Base-by-base conservation (phyloP, 2,888 invertebrate genomes). In the Orchestes rusci region DNA sequence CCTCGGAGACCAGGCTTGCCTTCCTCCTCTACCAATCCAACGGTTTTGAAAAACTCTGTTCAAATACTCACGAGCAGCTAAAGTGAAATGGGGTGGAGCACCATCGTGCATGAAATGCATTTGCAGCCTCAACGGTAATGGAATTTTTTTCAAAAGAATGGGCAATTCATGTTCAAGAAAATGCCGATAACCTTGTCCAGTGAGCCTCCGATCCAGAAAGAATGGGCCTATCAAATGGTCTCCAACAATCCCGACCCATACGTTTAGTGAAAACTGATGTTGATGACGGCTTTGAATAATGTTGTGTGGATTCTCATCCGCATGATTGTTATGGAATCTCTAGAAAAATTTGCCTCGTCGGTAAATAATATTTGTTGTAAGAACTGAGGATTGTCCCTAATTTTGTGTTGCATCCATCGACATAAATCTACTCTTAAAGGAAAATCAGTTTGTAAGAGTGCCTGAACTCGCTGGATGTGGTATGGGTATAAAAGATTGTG, bases 61-160 rank as follows among this genome's bases (percentile, higher is more conserved):
- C 10, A 37, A 29, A 37, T 23, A 23, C 27, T 29, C 16, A 23
- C 30, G 39, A 20, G 51, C 53, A 44, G 44, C 33, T 23, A 36
- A 16, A 45, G 49, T 45, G 28, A 46, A 57, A 45, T 57, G 53
- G 7, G 54, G 37, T 35, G 54, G 55, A 18, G 52, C 52, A 10
- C 32, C 15, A 31, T 31, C 31, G 59, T 65, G 55, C 67, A 70
- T 43, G 29, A 54, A 49, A 18, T 30, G 46, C 48, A 49, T 49
- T 59, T 64, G 18, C 20, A 18, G 34, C 18, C 36, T 30, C 3
- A 43, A n/a, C n/a, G n/a, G n/a, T n/a, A n/a, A n/a, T n/a, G n/a
- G n/a, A n/a, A n/a, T n/a, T n/a, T n/a, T n/a, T n/a, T n/a, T n/a
- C n/a, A n/a, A n/a, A n/a, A n/a, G n/a, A n/a, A n/a, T n/a, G n/a